Base-by-base conservation (phyloP, 1,140 invertebrate species). In the Vanessa tameamea region DNA sequence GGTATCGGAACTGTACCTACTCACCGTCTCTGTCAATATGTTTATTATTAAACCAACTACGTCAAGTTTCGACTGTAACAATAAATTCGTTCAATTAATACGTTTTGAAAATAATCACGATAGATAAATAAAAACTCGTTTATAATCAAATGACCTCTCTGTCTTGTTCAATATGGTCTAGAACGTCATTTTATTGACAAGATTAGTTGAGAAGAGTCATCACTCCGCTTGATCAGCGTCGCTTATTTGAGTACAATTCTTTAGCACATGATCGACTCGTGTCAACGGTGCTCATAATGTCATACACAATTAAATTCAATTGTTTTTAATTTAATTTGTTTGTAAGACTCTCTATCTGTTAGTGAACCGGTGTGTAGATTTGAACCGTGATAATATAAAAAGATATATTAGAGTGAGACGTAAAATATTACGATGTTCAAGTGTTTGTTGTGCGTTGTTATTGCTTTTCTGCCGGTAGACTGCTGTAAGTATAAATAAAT, bases 401-500 rank as follows among this genome's bases (percentile, higher is more conserved):
- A 43, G 37, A 9, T 43, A 11, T 43, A 6, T 47, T 55, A 75
- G 55, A 68, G 71, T 73, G 69, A 74, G 48, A 71, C 69, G 57
- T 6, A 55, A 71, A 72, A 51, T 3, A 53, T 14, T 15, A 78
- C 68, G 48, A 72, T 71, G 71, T 68, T 68, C 43, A 64, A 73
- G 47, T 65, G 23, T 61, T 76, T 72, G 4, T 14, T 72, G 64
- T 76, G 37, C 67, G 16, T 64, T 66, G 37, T 57, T 59, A 61
- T 68, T 64, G 51, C 57, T 14, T 64, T 71, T 12, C n/a, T 73
- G 43, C 47, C 43, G 26, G 51, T 59, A 47, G 53, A 74, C 51
- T 72, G 73, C 37, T 53, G 77, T 81, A 72, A 81, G 77, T 81
- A 67, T 64, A 26, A 59, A 55, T 64, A 37, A 64, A 64, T 53